These are phyloP conservation scores for Pimpla rufipes DNA, from an alignment of 2,888 invertebrate genomes.

Conservation along the genomic window DNA sequence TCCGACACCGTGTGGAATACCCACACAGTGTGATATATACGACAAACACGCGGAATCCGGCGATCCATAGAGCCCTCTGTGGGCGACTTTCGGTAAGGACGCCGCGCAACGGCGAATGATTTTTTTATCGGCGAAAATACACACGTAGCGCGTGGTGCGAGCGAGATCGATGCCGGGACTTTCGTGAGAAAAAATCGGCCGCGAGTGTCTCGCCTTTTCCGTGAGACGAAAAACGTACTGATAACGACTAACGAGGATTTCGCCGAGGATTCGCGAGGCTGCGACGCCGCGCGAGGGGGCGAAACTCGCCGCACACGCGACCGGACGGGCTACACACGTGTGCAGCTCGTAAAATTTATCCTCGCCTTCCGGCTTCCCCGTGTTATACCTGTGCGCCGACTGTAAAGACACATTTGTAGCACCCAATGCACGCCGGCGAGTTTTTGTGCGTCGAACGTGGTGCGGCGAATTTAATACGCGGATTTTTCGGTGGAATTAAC, in stretches of 20 bases:
- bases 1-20: background rate
- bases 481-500: no score
- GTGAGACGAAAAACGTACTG: no score
- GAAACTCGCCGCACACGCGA: conserved; percentile 59
- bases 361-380: background rate
- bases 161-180: conserved; percentile 45
- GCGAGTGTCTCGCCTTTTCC: no score
- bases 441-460: no score
- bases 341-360: conserved; percentile 59
- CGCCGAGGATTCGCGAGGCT: no score
- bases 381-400: background rate
- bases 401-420: background rate
- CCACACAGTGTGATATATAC: background rate
- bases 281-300: no score
- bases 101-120: background rate
- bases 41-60: no score
- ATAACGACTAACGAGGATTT: no score
- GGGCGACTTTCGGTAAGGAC: conserved; percentile 18
- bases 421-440: no score
- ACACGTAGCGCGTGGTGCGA: background rate
- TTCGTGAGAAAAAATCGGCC: conserved; percentile 32
- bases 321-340: conserved; percentile 49
- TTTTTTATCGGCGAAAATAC: conserved; percentile 4
- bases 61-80: background rate
- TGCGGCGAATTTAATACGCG: no score